phyloP scores from a whole-genome alignment of 2,888 invertebrate species.

The Strigamia maritima region DNA sequence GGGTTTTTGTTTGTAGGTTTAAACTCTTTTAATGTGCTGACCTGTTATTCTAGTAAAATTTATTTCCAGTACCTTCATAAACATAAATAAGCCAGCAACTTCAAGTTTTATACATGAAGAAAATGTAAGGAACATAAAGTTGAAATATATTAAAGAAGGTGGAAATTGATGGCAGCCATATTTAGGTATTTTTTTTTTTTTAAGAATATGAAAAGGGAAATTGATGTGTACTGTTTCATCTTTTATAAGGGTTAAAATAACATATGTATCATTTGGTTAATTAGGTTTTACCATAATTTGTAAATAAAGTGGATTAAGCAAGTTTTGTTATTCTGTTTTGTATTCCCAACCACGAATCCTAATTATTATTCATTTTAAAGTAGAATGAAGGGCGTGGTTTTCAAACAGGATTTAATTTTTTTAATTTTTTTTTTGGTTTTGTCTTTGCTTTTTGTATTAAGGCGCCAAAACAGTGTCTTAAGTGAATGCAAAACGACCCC shows the following conservation, averaged over 20 bases:
- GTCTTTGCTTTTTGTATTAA: neutral
- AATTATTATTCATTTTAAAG: no score
- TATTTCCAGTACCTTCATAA: constrained; percentile 26
- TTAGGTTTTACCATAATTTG: no score
- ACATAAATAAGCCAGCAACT: constrained; percentile 9
- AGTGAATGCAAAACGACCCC: neutral
- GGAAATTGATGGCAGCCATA: neutral
- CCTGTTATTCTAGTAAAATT: constrained; percentile 17
- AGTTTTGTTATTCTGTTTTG: no score
- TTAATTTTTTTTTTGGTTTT: neutral
- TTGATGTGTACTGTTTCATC: neutral
- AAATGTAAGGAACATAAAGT: neutral
- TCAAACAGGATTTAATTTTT: neutral
- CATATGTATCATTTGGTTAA: no score
- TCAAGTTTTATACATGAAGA: neutral
- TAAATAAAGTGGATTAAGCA: no score
- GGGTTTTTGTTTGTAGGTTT: constrained; percentile 8
- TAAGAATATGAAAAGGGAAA: neutral
- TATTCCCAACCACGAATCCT: no score
- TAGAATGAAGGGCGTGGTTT: no score
- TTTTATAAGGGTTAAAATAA: neutral
- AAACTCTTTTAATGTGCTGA: neutral
- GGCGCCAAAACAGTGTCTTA: neutral
- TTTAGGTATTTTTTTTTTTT: neutral
- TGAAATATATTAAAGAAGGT: neutral